A percentile compares a stretch with the other conserved stretches of the same genome.
Evolutionary conservation across 1,140 invertebrate genomes (phyloP).

Genomic region (Berghia stephanieae): DNA sequence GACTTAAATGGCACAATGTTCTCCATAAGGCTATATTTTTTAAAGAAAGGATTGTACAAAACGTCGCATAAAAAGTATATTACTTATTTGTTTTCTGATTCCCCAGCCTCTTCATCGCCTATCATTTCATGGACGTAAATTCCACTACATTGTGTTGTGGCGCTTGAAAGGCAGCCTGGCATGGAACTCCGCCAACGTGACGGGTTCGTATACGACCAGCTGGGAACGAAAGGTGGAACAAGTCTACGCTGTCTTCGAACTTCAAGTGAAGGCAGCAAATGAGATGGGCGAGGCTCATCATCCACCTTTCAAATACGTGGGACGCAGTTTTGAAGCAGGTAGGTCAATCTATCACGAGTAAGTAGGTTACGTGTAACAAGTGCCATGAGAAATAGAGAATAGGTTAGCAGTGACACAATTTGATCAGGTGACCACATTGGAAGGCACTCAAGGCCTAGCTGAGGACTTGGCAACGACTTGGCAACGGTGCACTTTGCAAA

Average conservation of each 20-base stretch:
- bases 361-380: neutral
- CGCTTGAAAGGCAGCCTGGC: slow-evolving; percentile 52
- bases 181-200: slow-evolving; percentile 48
- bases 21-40: too few relatives aligned
- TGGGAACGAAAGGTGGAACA: slow-evolving; percentile 72
- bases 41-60: too few relatives aligned
- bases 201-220: slow-evolving; percentile 69
- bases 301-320: slow-evolving; percentile 77
- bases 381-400: neutral
- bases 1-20: too few relatives aligned
- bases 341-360: slow-evolving; percentile 31
- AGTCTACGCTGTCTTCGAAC: slow-evolving; percentile 85
- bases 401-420: too few relatives aligned
- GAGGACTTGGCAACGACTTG: too few relatives aligned
- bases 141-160: slow-evolving; percentile 89
- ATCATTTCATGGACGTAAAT: slow-evolving; percentile 94
- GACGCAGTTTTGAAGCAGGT: slow-evolving; percentile 93
- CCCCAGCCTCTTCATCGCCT: slow-evolving; percentile 91
- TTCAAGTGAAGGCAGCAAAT: slow-evolving; percentile 89
- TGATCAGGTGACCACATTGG: too few relatives aligned
- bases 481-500: too few relatives aligned
- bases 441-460: too few relatives aligned
- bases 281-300: slow-evolving; percentile 87
- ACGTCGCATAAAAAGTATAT: too few relatives aligned
- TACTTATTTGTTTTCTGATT: too few relatives aligned